Conservation (phyloP, 2,797 vertebrate genomes). For the Brachyalestes nurse region DNA sequence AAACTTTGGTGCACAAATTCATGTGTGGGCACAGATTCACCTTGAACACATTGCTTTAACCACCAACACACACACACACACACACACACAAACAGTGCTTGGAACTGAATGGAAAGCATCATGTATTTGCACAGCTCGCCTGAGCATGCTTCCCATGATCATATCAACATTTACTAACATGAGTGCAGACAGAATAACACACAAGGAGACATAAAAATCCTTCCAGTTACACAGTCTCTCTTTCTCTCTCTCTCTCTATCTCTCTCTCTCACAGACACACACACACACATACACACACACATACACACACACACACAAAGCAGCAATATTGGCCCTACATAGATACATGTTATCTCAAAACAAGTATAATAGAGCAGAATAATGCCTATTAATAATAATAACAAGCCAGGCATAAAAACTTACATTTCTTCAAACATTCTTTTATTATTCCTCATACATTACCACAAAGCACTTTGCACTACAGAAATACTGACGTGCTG, state of each 20-base stretch:
- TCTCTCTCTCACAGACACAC: background rate
- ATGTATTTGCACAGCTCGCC: conserved; percentile 23
- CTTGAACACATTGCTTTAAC: conserved; percentile 14
- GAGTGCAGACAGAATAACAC: conserved; percentile 8
- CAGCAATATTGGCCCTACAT: background rate
- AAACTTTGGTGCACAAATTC: conserved; percentile 20
- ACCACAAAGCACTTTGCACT: background rate
- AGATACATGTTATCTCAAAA: background rate
- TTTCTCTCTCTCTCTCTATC: too few relatives aligned
- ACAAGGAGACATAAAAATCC: conserved; percentile 6
- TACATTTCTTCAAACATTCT: background rate
- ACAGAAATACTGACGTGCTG: background rate
- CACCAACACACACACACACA: conserved; percentile 27
- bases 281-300: conserved; percentile 1
- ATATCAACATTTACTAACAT: conserved; percentile 20
- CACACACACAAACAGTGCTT: conserved; percentile 5
- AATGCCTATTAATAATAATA: background rate
- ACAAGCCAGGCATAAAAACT: too few relatives aligned
- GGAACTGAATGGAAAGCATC: conserved; percentile 24
- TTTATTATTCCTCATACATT: background rate
- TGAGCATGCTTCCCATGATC: conserved; percentile 15
- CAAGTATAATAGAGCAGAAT: background rate
- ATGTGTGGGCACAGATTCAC: conserved; percentile 1
- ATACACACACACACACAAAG: conserved; percentile 9
- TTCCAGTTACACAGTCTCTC: background rate